A percentile compares a stretch with the other conserved stretches of the same genome.
These are phyloP conservation scores for Tursiops truncatus DNA, from an alignment of 2,113 vertebrate genomes.

Conservation along the genomic window DNA sequence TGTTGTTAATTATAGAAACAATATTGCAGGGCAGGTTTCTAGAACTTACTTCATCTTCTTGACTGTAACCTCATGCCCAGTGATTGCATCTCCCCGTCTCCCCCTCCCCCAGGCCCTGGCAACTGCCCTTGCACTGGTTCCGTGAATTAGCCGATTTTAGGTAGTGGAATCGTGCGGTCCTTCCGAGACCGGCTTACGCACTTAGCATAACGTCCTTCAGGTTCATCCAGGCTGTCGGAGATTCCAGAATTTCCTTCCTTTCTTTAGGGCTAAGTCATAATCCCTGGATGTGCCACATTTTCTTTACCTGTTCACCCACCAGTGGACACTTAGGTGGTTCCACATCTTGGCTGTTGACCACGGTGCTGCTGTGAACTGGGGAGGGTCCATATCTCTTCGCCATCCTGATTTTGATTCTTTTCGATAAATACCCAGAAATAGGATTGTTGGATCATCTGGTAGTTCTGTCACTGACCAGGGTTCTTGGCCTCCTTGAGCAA, in stretches of 20 bases:
- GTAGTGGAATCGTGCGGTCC: not conserved
- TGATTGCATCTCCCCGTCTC: not conserved
- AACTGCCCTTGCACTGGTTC: not conserved
- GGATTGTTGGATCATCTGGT: not conserved
- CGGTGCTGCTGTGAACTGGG: fast-evolving
- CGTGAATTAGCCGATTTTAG: not conserved
- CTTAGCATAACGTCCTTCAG: too few species aligned
- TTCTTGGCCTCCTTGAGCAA: too few species aligned
- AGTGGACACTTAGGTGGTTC: fast-evolving
- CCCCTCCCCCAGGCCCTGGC: not conserved
- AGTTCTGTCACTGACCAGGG: too few species aligned
- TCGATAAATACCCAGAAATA: not conserved
- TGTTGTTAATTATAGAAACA: not conserved
- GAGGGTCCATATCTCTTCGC: not conserved
- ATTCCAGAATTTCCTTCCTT: not conserved
- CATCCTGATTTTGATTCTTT: not conserved
- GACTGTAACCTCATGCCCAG: not conserved
- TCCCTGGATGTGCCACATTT: not conserved
- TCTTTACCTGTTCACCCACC: not conserved
- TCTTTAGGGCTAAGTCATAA: not conserved
- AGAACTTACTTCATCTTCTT: not conserved
- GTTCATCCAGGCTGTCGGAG: fast-evolving
- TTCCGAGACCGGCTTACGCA: not conserved
- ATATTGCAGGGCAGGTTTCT: not conserved
- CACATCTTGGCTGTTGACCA: not conserved